Base-by-base conservation (phyloP, 2,113 vertebrate genomes). In the Oncorhynchus masou region DNA sequence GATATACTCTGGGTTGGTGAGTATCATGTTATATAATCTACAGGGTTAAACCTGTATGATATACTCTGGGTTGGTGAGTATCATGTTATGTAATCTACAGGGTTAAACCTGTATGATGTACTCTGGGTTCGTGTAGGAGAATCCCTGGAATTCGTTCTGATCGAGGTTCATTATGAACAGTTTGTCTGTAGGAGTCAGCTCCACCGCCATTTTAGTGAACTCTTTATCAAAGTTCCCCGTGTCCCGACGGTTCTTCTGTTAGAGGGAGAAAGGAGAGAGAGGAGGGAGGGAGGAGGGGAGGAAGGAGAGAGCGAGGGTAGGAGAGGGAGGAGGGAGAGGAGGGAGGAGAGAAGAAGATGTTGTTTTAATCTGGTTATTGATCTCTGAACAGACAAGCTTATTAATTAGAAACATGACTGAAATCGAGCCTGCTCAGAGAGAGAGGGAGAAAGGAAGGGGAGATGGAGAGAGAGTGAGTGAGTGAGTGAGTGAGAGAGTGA, bases 111-210 rank as follows among this genome's bases (percentile, higher is more conserved):
- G 59, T 20, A 99, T 98, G 87, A 99, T 92, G 83, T 96, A 99
- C 83, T 99, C 97, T 1, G 98, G 98, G 89, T 99, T 99, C 74
- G 96, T 98, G 91, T 97, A 99, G 86, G 98, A 99, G 94, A 99
- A 99, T 81, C 97, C 98, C 74, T 96, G 96, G 89, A 99, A 99
- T 89, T 99, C 98, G 60, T 97, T 98, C 92, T 99, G 98, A 94
- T 99, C 97, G 94, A 99, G 94, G 91, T 99, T 99, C 97, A 99
- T 99, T 92, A 99, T 99, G 95, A 99, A 98, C 91, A 99, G 97
- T 92, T 99, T 99, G 92, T 99, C 98, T 1, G 97, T 99, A 74
- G 97, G 98, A 0, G 98, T 99, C 85, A 99, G 94, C 79, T 98
- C 97, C 88, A 98, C 96, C 3, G 92, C 95, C 94, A 99, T 98